Conservation (phyloP, 2,113 vertebrate species). For the rabbit (Oryctolagus cuniculus) region mOryCun1.1 NC_091445.1:65886501-65887000, state of each 20-base stretch:
- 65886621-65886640: not conserved
- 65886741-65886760: not conserved
- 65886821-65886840: not conserved
- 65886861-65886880: not conserved
- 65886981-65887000: not conserved
- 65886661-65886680: not conserved
- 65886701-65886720: not conserved
- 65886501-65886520: not conserved
- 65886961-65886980: not conserved
- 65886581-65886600: not conserved
- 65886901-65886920: not conserved
- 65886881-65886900: not conserved
- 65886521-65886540: not conserved
- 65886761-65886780: not conserved
- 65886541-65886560: not conserved
- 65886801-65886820: not conserved
- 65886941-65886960: not conserved
- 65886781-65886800: not conserved
- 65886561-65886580: not conserved
- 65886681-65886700: constrained; percentile 12
- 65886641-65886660: constrained; percentile 1
- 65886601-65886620: not conserved
- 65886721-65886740: not conserved
- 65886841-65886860: not conserved
- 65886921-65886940: not conserved